Evolutionary conservation across 2,113 vertebrate genomes (phyloP).

Genomic region (Tachysurus fulvidraco): DNA sequence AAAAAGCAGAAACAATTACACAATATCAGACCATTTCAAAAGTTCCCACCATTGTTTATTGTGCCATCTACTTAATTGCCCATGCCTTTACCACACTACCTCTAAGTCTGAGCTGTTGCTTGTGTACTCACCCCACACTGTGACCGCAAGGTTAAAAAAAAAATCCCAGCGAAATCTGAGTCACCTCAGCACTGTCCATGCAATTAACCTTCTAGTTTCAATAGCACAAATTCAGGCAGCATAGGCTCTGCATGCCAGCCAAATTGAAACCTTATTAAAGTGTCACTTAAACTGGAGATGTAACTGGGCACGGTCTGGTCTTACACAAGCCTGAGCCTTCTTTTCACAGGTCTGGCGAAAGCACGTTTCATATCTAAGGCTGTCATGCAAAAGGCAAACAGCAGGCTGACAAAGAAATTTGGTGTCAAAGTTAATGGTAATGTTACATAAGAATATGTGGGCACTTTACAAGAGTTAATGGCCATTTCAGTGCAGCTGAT

Average conservation of each 20-base stretch:
- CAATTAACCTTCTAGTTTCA: constrained; percentile 73
- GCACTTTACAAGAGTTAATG: constrained; percentile 18
- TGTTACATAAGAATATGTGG: constrained; percentile 30
- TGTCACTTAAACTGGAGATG: constrained; percentile 68
- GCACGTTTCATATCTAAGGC: constrained; percentile 30
- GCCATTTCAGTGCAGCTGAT: constrained; percentile 16
- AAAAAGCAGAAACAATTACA: constrained; percentile 39
- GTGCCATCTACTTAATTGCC: constrained; percentile 49
- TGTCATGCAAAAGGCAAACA: constrained; percentile 37
- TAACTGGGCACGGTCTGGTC: constrained; percentile 51
- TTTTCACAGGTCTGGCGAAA: not conserved
- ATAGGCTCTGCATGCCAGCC: constrained; percentile 70
- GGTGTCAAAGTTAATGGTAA: constrained; percentile 38
- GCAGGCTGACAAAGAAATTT: constrained; percentile 10
- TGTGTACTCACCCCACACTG: constrained; percentile 29
- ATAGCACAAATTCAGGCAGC: constrained; percentile 70
- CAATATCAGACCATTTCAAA: constrained; percentile 40
- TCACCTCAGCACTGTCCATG: constrained; percentile 62
- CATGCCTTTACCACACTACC: constrained; percentile 39
- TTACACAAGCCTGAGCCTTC: not conserved
- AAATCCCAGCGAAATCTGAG: constrained; percentile 60
- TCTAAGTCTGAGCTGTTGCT: not conserved
- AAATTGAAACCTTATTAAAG: constrained; percentile 74
- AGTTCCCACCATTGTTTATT: constrained; percentile 41
- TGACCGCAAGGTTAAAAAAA: constrained; percentile 66